Evolutionary conservation across 2,797 vertebrate species (phyloP), one percentile per base, ranked within the genome.

Genomic region (Sebastes iracundus): DNA sequence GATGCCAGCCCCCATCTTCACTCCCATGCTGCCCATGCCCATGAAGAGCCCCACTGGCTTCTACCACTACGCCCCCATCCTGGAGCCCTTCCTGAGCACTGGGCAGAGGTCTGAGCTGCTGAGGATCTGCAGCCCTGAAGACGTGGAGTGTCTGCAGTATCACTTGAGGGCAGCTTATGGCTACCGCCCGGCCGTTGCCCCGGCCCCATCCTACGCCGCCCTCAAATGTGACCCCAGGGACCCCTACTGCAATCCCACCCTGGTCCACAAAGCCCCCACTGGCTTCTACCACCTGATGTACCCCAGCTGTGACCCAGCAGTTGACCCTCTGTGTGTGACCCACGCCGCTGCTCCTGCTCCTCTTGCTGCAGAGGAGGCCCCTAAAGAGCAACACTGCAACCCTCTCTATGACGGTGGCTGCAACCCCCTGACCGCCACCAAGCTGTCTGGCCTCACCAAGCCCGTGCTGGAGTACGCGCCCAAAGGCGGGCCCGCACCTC

Each of bases 111-210:
- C 81, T 1, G 96, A 96, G 83, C 91, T 96, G 81, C 85, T 96
- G 82, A 92, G 95, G 38, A 96, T 96, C 91, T 96, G 96, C 89
- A 93, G 90, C 62, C 63, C 94, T 11, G 92, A 95, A 10, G 96
- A 96, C 69, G 91, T 94, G 0, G 96, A 96, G 66, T 96, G 96
- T 75, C 88, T 96, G 82, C 96, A 96, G 90, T 96, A 96, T 79
- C 96, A 96, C 86, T 90, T 96, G 60, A 94, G 95, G 55, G 93
- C 95, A 8, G 93, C 96, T 4, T 96, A 93, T 4, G 96, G 96
- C 56, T 96, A 96, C 85, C 94, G 88, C 27, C 94, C 95, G 0
- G 92, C 92, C 0, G 5, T 84, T 1, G 90, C 83, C 25, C 92
- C 95, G 0, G 80, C 88, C 28, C 94, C 95, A 1, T 95, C 95